Percentiles rank a stretch among this genome's conserved stretches.
phyloP scores from a whole-genome alignment of 2,797 vertebrate species.

The Brachyrhaphis roseni region DNA sequence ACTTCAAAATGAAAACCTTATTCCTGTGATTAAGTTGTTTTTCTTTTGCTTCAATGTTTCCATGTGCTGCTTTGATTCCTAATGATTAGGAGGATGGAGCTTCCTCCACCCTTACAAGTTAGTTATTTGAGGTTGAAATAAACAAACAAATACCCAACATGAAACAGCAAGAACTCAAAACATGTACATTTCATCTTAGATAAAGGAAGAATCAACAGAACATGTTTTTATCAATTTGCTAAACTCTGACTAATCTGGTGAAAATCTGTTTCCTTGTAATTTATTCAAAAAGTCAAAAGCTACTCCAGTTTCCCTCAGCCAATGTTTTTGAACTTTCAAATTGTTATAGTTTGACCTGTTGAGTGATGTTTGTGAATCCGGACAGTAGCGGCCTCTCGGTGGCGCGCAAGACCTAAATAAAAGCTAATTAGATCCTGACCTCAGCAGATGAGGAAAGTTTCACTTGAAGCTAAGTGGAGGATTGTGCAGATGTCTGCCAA shows the following conservation, averaged over 20 bases:
- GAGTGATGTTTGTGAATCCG: constrained; percentile 5
- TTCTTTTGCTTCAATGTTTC: not conserved
- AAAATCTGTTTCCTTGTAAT: not conserved
- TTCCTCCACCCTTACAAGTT: not conserved
- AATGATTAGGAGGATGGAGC: not conserved
- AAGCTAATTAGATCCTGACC: constrained; percentile 34
- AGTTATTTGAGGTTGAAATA: not conserved
- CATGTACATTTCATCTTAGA: not conserved
- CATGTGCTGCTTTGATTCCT: not conserved
- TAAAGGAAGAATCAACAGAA: not conserved
- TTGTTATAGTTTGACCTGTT: not conserved
- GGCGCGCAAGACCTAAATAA: constrained; percentile 18
- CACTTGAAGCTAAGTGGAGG: constrained; percentile 2
- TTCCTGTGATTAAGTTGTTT: not conserved
- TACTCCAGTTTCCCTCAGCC: not conserved
- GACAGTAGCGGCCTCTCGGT: constrained; percentile 6
- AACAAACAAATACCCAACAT: not conserved
- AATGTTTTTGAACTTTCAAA: not conserved
- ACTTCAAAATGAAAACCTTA: not conserved
- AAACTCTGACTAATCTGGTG: not conserved
- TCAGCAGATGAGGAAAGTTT: constrained; percentile 21
- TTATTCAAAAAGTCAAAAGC: not conserved
- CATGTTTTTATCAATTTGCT: not conserved
- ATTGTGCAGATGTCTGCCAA: constrained; percentile 19
- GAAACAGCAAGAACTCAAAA: not conserved